Conservation (phyloP, 2,888 invertebrate species). For the Branchipolynoe longqiensis region DNA sequence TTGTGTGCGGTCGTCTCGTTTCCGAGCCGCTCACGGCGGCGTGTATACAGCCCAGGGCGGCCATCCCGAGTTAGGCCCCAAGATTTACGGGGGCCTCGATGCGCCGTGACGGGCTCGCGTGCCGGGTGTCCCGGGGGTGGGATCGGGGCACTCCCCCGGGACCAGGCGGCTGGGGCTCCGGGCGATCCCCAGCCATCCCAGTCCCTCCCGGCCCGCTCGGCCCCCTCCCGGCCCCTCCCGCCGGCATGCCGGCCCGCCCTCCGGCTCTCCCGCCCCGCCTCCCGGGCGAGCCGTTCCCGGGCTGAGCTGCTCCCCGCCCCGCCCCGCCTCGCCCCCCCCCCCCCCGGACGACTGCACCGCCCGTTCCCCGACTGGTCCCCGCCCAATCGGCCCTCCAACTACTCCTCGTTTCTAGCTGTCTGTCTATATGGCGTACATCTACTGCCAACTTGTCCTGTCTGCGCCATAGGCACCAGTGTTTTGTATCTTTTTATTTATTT, state of each 20-base stretch:
- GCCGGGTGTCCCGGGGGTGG: constrained; percentile 33
- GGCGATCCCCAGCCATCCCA: constrained; percentile 1
- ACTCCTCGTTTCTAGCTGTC: too few relatives aligned
- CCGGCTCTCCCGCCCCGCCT: background rate
- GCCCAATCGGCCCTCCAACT: too few relatives aligned
- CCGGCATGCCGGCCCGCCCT: too few relatives aligned
- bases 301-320: too few relatives aligned
- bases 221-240: too few relatives aligned
- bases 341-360: too few relatives aligned
- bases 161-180: background rate
- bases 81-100: constrained; percentile 28
- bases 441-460: too few relatives aligned
- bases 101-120: constrained; percentile 24
- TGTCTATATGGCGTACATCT: too few relatives aligned
- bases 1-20: too few relatives aligned
- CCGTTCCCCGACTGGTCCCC: background rate
- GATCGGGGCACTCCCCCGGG: constrained; percentile 15
- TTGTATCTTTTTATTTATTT: too few relatives aligned
- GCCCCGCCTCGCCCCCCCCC: background rate
- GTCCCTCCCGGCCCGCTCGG: background rate
- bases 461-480: too few relatives aligned
- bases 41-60: background rate
- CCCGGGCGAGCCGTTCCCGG: background rate
- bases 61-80: constrained; percentile 34
- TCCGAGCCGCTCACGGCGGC: too few relatives aligned